Evolutionary conservation across 2,113 vertebrate species (phyloP), one percentile per base, ranked within the genome.

Genomic region (zebrafish (Danio rerio)): DNA sequence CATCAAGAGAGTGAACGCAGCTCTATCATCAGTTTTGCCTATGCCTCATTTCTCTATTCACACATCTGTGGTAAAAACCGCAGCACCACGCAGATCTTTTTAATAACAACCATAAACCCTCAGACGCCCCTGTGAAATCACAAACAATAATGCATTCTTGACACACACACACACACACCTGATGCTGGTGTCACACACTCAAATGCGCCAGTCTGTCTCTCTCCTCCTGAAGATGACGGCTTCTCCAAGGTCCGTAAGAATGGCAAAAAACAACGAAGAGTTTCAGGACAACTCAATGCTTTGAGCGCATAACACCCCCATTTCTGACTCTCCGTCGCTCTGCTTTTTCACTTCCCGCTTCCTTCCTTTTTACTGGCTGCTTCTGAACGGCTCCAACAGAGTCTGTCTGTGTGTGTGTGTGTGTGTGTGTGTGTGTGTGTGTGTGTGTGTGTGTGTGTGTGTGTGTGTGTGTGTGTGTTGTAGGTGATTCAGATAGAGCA

Each of bases 311-410:
- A 66, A 16, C 59, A 0, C 58, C 56, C 81, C 74, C 65, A 65
- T 52, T 55, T 58, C 70, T 53, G 50, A 10, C 56, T 76, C 63
- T 61, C 71, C n/a, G 7, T 52, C 5, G 7, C 47, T 42, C 13
- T 18, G 53, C 62, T 59, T 42, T 74, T 66, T 42, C 75, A 55
- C 75, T 86, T 80, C 77, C 53, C 62, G 61, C 77, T 83, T 80
- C 81, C 84, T 83, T 83, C 81, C 84, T 83, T 31, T 69, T 47
- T 10, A 74, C 61, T 56, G 70, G 9, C 78, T 80, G 61, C 59
- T 71, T n/a, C 63, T 70, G 40, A 81, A 59, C 42, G 20, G 62
- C 59, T 63, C 21, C 6, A 7, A 52, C 31, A 40, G 76, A 58
- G 79, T 42, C 31, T 83, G 53, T 83, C 31, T 31, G 1, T 31